These are phyloP conservation scores for Microcebus tavaratra DNA, from an alignment of 2,113 vertebrate species.

Conservation along the genomic window DNA sequence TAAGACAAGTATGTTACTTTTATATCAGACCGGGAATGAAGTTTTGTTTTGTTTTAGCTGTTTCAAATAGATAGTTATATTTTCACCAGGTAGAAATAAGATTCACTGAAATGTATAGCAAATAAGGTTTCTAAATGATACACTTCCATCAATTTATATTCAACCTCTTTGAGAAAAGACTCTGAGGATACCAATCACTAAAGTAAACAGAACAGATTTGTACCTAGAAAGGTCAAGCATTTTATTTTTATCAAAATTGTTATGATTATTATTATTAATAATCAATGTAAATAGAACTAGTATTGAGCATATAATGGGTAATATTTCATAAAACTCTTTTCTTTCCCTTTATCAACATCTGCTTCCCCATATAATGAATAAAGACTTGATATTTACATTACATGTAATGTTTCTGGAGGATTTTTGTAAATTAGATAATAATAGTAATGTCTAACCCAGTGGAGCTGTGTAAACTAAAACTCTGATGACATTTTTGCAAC, in stretches of 20 bases:
- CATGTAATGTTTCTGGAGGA: not conserved
- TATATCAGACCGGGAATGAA: not conserved
- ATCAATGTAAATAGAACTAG: not conserved
- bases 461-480: not conserved
- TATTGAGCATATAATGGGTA: not conserved
- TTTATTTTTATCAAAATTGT: constrained; percentile 36
- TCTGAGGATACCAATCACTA: not conserved
- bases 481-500: not conserved
- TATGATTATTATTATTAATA: too few species aligned
- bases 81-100: not conserved
- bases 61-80: not conserved
- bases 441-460: not conserved
- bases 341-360: not conserved
- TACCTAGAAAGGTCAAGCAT: not conserved
- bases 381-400: not conserved
- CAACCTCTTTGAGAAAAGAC: not conserved
- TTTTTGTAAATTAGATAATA: not conserved
- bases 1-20: not conserved
- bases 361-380: not conserved
- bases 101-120: not conserved
- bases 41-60: not conserved
- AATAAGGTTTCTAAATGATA: not conserved
- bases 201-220: not conserved
- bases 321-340: not conserved
- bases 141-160: not conserved